Evolutionary conservation across 2,888 invertebrate genomes (phyloP).

Genomic region (Drosophila affinis): DNA sequence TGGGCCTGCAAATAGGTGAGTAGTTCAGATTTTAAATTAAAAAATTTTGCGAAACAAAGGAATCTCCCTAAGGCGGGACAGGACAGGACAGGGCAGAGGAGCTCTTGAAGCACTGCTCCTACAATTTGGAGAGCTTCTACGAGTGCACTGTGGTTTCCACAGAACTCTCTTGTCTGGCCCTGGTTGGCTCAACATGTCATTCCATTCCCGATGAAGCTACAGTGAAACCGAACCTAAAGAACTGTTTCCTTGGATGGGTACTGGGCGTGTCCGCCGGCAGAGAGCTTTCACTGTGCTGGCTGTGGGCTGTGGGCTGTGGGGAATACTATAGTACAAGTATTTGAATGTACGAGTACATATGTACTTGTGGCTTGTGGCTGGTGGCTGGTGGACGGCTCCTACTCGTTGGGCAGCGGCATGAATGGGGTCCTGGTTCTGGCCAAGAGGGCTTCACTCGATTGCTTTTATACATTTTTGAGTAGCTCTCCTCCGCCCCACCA

Average conservation of each 20-base stretch:
- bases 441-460: constrained; percentile 31
- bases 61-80: neutral
- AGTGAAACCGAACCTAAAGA: neutral
- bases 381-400: neutral
- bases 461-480: constrained; percentile 27
- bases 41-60: neutral
- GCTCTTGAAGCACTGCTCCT: neutral
- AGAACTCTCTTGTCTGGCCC: neutral
- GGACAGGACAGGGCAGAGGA: neutral
- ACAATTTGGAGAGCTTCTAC: neutral
- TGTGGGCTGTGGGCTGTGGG: neutral
- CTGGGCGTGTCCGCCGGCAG: neutral
- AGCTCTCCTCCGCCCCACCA: neutral
- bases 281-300: neutral
- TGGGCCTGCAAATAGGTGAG: neutral
- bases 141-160: neutral
- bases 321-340: neutral
- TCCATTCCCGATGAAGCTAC: neutral
- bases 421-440: constrained; percentile 7
- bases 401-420: constrained; percentile 1
- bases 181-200: neutral
- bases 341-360: neutral
- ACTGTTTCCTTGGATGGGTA: neutral
- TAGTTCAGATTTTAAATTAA: neutral
- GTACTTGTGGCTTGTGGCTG: neutral